Base-by-base conservation (phyloP, 2,888 invertebrate genomes). In the Apodemia mormo region DNA sequence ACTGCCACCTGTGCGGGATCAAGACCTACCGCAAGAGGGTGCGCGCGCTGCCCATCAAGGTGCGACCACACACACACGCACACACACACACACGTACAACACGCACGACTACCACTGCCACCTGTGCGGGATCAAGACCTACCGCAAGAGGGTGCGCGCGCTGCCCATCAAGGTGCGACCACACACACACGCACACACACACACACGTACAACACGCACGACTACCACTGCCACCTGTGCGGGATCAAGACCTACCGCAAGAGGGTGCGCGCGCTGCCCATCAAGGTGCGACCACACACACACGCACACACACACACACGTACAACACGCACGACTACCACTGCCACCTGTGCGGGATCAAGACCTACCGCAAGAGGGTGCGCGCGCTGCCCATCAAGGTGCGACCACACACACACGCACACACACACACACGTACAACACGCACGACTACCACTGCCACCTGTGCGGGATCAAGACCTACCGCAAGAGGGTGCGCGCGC, bases 291-390 rank as follows among this genome's bases (percentile, higher is more conserved):
- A 22, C 22, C 22, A 22, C 22, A 22, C 22, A 22, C 22, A 22
- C 22, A 22, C 22, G 0, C 22, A 0, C 22, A 22, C 22, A 22
- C n/a, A n/a, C n/a, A n/a, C n/a, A n/a, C n/a, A n/a, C 95, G 82
- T 98, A 98, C 92, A 97, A 97, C 88, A 96, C 97, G 79, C 97
- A 97, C 88, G 97, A 98, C 91, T 98, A 98, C 94, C 96, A 96
- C 84, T 98, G 98, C 88, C 98, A 97, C 85, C 96, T 98, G 75
- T 98, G 98, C 91, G 97, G 97, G 68, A 96, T 98, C 81, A 96
- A 96, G 76, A 98, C 98, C 0, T 98, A 98, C 82, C 92, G 98
- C 75, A 97, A 97, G 87, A 94, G 98, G 68, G 22, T 22, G 22
- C 22, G 22, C 22, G 22, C 22, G 22, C 22, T 22, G 22, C 22